These are phyloP conservation scores for Agonopterix alstromeriana DNA, from an alignment of 2,888 invertebrate species.

Conservation along the genomic window DNA sequence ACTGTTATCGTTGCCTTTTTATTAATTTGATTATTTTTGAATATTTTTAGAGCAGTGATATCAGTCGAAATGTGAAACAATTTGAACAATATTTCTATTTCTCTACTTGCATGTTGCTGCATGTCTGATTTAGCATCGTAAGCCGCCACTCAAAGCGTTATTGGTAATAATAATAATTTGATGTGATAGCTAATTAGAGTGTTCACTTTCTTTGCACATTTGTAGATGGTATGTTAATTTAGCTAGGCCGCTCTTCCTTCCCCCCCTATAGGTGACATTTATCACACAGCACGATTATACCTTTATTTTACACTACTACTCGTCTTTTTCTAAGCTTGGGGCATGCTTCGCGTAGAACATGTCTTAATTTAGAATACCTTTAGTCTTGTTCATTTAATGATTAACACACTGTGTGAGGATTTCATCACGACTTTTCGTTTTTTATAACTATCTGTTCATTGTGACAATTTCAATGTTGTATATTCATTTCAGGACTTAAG, in stretches of 20 bases:
- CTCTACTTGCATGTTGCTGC: constrained; percentile 74
- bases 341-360: constrained; percentile 73
- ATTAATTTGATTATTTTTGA: too few relatives aligned
- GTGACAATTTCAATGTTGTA: too few relatives aligned
- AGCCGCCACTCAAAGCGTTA: constrained; percentile 67
- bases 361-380: constrained; percentile 16
- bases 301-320: constrained; percentile 47
- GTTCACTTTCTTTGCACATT: constrained; percentile 72
- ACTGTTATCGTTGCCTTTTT: too few relatives aligned
- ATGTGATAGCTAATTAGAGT: constrained; percentile 40
- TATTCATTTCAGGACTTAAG: too few relatives aligned
- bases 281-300: constrained; percentile 74
- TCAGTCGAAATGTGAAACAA: constrained; percentile 36
- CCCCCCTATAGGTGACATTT: constrained; percentile 63
- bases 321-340: constrained; percentile 67
- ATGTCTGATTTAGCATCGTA: constrained; percentile 72
- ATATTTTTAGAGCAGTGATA: constrained; percentile 28
- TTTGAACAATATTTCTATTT: constrained; percentile 51
- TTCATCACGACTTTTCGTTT: background rate
- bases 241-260: constrained; percentile 70
- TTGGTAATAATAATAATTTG: constrained; percentile 59
- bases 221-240: constrained; percentile 71
- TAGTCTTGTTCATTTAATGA: background rate
- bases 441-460: too few relatives aligned
- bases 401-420: background rate